A percentile compares a stretch with the other conserved stretches of the same genome.
Conservation (phyloP, 1,140 invertebrate genomes). For the Cydia amplana region DNA sequence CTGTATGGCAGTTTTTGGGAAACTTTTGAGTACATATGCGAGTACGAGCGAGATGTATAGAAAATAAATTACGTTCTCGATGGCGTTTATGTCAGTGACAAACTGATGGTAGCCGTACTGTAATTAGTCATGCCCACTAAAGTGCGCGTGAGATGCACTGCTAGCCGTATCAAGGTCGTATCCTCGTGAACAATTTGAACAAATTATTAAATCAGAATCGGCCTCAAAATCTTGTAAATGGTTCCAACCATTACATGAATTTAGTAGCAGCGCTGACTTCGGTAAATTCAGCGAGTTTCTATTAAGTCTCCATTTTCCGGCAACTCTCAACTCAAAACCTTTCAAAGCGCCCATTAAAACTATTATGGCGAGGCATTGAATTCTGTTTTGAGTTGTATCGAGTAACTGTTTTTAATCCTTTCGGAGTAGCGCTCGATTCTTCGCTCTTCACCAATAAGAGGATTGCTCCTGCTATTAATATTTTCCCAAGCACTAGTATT, state of each 20-base stretch:
- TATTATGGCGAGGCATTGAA: conserved; percentile 28
- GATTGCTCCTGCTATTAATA: background rate
- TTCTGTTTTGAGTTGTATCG: conserved; percentile 15
- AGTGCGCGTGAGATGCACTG: too few relatives aligned
- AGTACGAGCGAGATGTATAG: too few relatives aligned
- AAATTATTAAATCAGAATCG: too few relatives aligned
- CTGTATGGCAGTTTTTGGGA: too few relatives aligned
- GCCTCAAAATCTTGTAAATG: background rate
- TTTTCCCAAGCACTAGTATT: background rate
- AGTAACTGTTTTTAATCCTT: conserved; percentile 24
- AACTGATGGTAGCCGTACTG: too few relatives aligned
- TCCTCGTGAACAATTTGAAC: too few relatives aligned
- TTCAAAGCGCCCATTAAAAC: conserved; percentile 19
- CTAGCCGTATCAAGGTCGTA: too few relatives aligned
- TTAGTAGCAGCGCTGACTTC: background rate
- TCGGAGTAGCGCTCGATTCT: background rate
- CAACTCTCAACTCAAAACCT: conserved; percentile 9
- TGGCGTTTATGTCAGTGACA: too few relatives aligned
- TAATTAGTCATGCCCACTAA: too few relatives aligned
- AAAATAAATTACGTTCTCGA: too few relatives aligned
- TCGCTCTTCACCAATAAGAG: conserved; percentile 1
- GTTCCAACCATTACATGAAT: background rate
- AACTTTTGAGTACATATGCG: too few relatives aligned
- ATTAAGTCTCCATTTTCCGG: conserved; percentile 19
- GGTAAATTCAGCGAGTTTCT: background rate